These are phyloP conservation scores for Eudyptes chrysolophus DNA, from an alignment of 2,113 vertebrate species.

Conservation along the genomic window DNA sequence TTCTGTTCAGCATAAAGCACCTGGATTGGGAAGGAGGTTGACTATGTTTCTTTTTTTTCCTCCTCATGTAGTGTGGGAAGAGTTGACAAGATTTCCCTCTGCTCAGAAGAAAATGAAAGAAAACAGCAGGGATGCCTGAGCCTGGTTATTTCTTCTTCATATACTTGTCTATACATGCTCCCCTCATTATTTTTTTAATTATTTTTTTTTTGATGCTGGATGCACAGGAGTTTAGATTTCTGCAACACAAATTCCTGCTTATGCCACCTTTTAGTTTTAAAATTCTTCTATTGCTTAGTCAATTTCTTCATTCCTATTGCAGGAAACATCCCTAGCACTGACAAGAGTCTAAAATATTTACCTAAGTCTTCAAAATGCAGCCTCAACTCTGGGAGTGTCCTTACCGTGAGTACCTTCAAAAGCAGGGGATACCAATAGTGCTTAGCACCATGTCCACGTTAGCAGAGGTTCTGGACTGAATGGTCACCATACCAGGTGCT, in stretches of 20 bases:
- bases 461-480: too few relatives aligned
- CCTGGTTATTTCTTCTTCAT: neutral
- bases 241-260: neutral
- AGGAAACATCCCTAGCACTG: neutral
- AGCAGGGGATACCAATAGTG: neutral
- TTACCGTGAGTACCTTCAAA: neutral
- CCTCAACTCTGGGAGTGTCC: accelerated
- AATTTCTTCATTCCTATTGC: neutral
- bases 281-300: neutral
- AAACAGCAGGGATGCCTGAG: neutral
- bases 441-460: accelerated
- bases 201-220: neutral
- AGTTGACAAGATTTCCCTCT: neutral
- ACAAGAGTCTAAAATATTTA: neutral
- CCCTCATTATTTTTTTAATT: neutral
- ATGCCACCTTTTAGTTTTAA: neutral
- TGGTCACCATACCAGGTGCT: neutral
- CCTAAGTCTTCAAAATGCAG: neutral
- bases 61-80: neutral
- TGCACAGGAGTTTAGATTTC: neutral
- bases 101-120: neutral
- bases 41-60: neutral
- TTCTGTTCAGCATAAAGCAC: neutral
- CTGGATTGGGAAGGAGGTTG: neutral
- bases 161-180: neutral